These are phyloP conservation scores for Leucophenga maculata DNA, from an alignment of 2,888 invertebrate species.

Conservation along the genomic window DNA sequence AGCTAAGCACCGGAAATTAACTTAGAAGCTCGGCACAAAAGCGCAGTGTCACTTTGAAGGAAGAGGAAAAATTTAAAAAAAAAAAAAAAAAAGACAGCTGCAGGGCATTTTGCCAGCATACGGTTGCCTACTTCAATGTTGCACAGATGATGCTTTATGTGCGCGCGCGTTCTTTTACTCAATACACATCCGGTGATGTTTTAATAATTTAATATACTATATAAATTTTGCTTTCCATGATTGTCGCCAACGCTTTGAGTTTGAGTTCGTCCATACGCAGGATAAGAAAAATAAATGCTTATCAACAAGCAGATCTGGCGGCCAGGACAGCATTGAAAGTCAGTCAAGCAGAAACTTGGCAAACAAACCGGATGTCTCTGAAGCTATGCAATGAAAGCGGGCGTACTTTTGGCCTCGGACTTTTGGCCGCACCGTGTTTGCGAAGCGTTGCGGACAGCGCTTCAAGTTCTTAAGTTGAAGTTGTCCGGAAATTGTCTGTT, in stretches of 20 bases:
- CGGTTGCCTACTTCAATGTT: too few species aligned
- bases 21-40: too few species aligned
- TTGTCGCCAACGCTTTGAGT: not conserved
- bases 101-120: too few species aligned
- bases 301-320: slow-evolving; percentile 25
- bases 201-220: slow-evolving; percentile 60
- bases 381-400: slow-evolving; percentile 31
- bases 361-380: slow-evolving; percentile 52
- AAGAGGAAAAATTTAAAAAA: too few species aligned
- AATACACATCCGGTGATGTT: slow-evolving; percentile 60
- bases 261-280: slow-evolving; percentile 2
- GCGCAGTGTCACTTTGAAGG: too few species aligned
- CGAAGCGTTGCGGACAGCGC: not conserved
- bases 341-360: slow-evolving; percentile 61
- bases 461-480: slow-evolving; percentile 59
- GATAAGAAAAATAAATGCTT: slow-evolving; percentile 9
- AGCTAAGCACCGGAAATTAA: too few species aligned
- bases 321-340: slow-evolving; percentile 51
- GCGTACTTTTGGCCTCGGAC: slow-evolving; percentile 29
- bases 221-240: not conserved
- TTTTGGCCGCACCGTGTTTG: not conserved
- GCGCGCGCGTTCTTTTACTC: slow-evolving; percentile 38
- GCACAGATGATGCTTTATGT: slow-evolving; percentile 40
- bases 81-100: too few species aligned
- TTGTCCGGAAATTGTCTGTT: slow-evolving; percentile 69